phyloP scores from a whole-genome alignment of 1,140 invertebrate genomes.

The Saccostrea glomerata region DNA sequence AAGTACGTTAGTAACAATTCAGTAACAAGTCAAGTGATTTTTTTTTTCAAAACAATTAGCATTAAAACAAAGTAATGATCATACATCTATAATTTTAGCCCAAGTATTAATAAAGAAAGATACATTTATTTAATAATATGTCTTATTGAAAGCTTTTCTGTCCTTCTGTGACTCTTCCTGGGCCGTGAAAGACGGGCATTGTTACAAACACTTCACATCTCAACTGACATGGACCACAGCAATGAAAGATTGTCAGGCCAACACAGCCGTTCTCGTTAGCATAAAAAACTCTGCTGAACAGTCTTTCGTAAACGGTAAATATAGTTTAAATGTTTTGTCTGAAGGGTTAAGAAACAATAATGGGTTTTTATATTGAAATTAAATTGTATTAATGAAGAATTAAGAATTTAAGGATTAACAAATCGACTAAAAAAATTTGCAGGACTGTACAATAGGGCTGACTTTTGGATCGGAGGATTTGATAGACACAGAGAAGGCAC shows the following conservation, averaged over 20 bases:
- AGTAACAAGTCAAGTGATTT: too few relatives aligned
- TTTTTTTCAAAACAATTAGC: too few relatives aligned
- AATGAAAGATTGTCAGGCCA: neutral
- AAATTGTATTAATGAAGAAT: too few relatives aligned
- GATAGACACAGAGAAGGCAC: neutral
- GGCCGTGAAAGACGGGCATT: neutral
- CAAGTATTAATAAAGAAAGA: too few relatives aligned
- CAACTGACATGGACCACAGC: neutral
- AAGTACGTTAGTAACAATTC: neutral
- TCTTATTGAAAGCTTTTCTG: neutral
- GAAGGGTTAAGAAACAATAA: too few relatives aligned
- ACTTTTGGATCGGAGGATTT: neutral
- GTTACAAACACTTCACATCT: neutral
- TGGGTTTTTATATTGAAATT: too few relatives aligned
- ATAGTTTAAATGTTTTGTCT: too few relatives aligned
- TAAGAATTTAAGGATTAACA: too few relatives aligned
- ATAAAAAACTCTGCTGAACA: neutral
- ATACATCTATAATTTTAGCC: too few relatives aligned
- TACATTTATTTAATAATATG: too few relatives aligned
- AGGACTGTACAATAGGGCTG: neutral
- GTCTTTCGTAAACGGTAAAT: neutral
- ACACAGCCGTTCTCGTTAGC: neutral
- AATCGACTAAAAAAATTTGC: too few relatives aligned
- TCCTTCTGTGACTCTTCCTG: neutral
- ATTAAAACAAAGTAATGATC: too few relatives aligned